phyloP scores from a whole-genome alignment of 2,113 vertebrate genomes.

The Polyodon spathula region DNA sequence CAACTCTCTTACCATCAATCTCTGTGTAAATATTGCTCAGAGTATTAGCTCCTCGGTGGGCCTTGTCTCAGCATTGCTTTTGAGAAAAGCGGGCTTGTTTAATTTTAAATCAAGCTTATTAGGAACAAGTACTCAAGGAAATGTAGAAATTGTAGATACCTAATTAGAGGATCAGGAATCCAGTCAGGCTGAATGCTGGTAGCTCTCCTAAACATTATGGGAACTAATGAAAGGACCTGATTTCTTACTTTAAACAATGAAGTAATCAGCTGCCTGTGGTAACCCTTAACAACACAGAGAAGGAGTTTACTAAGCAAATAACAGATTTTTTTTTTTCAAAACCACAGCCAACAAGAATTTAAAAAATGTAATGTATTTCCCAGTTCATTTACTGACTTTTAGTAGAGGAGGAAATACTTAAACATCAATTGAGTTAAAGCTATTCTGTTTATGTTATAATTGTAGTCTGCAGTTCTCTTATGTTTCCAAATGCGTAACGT shows the following conservation, averaged over 20 bases:
- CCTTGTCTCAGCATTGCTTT: neutral
- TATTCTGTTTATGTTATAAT: too few relatives aligned
- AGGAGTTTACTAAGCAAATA: constrained; percentile 60
- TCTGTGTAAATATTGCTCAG: too few relatives aligned
- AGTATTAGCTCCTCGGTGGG: too few relatives aligned
- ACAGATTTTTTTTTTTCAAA: constrained; percentile 41
- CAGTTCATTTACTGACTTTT: constrained; percentile 39
- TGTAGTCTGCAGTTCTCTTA: too few relatives aligned
- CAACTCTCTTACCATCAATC: too few relatives aligned
- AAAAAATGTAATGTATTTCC: constrained; percentile 44
- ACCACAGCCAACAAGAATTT: constrained; percentile 39
- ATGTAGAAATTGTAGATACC: neutral
- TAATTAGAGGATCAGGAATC: constrained; percentile 49
- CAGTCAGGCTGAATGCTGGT: constrained; percentile 38
- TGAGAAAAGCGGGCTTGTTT: neutral
- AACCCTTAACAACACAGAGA: constrained; percentile 63
- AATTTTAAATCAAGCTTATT: neutral
- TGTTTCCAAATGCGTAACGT: too few relatives aligned
- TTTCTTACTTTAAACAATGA: constrained; percentile 59
- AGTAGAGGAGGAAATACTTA: constrained; percentile 40
- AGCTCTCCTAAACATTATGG: constrained; percentile 52
- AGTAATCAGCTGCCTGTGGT: constrained; percentile 65
- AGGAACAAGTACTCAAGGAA: neutral
- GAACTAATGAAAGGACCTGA: constrained; percentile 57
- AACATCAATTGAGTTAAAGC: too few relatives aligned